Percentiles rank a stretch among this genome's conserved stretches.
Evolutionary conservation across 2,113 vertebrate genomes (phyloP).

Genomic region (Naja naja): DNA sequence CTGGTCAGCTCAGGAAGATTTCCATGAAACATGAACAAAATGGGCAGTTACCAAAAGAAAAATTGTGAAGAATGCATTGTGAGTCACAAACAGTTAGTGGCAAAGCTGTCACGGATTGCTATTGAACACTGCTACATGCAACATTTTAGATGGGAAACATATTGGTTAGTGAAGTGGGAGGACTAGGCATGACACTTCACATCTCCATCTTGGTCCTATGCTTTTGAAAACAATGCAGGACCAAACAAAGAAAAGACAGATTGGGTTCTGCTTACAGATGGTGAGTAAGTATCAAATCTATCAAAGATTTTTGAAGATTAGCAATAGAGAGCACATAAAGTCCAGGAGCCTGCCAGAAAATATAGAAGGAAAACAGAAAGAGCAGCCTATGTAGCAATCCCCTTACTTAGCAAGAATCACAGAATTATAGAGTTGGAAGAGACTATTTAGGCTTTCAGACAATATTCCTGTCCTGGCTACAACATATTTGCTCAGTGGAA

Average conservation of each 20-base stretch:
- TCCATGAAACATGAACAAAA: neutral
- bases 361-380: neutral
- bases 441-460: neutral
- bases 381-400: neutral
- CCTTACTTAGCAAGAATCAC: neutral
- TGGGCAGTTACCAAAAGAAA: neutral
- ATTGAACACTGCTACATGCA: neutral
- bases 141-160: neutral
- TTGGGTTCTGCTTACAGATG: neutral
- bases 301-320: neutral
- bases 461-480: neutral
- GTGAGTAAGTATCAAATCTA: neutral
- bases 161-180: neutral
- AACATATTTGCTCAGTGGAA: neutral
- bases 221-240: neutral
- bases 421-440: neutral
- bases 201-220: neutral
- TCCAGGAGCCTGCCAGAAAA: neutral
- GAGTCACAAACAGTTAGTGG: neutral
- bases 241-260: neutral
- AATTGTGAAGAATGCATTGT: neutral
- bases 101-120: neutral
- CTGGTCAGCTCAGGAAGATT: neutral
- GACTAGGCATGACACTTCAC: neutral
- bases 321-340: neutral